These are phyloP conservation scores for Micromys minutus DNA, from an alignment of 2,113 vertebrate genomes.

Conservation along the genomic window DNA sequence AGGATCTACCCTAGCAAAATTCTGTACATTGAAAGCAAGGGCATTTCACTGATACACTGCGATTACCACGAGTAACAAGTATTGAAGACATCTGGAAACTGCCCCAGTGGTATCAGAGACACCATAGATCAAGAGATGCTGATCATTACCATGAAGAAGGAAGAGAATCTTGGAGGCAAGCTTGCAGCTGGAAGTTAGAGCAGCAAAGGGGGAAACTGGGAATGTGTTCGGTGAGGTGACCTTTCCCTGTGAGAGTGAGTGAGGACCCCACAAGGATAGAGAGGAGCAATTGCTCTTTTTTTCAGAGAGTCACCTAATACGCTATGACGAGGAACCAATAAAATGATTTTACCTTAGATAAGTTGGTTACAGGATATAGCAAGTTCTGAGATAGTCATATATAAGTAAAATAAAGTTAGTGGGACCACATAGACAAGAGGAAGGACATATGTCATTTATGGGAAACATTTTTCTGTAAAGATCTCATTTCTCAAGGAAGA, in stretches of 20 bases:
- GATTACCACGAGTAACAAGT: not conserved
- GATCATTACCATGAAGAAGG: not conserved
- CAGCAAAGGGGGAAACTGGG: not conserved
- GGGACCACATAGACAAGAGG: not conserved
- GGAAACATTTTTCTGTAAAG: not conserved
- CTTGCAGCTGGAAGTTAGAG: not conserved
- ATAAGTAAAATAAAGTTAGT: not conserved
- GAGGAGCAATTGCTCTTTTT: not conserved
- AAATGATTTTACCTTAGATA: not conserved
- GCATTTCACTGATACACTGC: not conserved
- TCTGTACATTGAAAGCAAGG: not conserved
- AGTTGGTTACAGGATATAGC: not conserved
- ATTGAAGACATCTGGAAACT: not conserved
- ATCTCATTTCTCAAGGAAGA: conserved; percentile 17
- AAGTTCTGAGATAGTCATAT: not conserved
- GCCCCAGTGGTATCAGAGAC: not conserved
- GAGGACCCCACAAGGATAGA: accelerated
- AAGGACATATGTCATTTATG: not conserved
- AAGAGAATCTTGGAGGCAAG: not conserved
- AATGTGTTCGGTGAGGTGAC: accelerated
- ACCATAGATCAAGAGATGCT: not conserved
- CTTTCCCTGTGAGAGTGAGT: not conserved
- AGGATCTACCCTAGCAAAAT: too few species aligned
- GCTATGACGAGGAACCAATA: not conserved
- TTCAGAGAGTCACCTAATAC: not conserved